Base-by-base conservation (phyloP, 2,888 invertebrate species). In the Kuschelorhynchus macadamiae region DNA sequence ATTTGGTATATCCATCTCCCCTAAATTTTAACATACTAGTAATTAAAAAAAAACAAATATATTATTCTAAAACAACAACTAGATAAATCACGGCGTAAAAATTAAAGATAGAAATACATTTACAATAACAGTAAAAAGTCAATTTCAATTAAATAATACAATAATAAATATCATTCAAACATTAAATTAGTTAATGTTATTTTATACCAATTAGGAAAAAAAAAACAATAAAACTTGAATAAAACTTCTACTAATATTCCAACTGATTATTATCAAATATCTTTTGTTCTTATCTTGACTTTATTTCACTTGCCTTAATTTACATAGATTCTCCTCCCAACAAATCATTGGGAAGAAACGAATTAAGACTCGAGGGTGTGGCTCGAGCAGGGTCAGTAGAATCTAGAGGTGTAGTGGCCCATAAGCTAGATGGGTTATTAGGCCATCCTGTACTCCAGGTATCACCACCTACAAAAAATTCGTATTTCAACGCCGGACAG, bases 281-380 rank as follows among this genome's bases (percentile, higher is more conserved):
- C 49, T 55, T 61, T 67, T 65, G 49, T 66, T 65, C 65, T 68
- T 53, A 57, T 16, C 42, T 17, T 69, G 57, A 55, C 46, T 69
- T 68, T 41, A 30, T 69, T 71, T 70, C 14, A 49, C 57, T 33
- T 50, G 25, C 25, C 25, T 60, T 69, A 66, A 73, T 83, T 87
- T 91, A 93, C 89, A 93, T 92, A 82, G 92, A 91, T 89, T 93
- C 94, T 81, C 92, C 92, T 85, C 93, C 93, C 84, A 94, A 90
- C 81, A 95, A 89, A 85, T 94, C 94, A 77, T 92, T 93, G 79
- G 95, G 94, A 85, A 94, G 89, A 88, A 92, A 94, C 78, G 93
- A 92, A 87, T 93, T 93, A 81, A 94, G 89, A 79, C 92, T 92
- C 78, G 93, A 93, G 71, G 94, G 94, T 73, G 94, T 94, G 79